Conservation (phyloP, 35 echinoderm and acorn worm genomes). For the Stichopus chloronotus region DNA sequence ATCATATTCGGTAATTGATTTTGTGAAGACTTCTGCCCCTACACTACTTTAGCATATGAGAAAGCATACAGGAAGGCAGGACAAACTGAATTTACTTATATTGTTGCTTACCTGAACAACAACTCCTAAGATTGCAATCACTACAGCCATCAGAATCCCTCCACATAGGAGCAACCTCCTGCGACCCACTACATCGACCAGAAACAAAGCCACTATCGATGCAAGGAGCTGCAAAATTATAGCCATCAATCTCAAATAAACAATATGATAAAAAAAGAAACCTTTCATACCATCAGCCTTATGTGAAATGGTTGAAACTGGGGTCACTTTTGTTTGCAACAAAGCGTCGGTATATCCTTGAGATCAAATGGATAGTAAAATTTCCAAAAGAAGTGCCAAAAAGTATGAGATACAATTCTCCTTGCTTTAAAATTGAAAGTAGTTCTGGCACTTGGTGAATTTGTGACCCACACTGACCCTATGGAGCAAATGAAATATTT, state of each 20-base stretch:
- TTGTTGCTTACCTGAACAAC: background rate
- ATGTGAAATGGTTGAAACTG: background rate
- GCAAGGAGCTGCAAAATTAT: slow-evolving; percentile 10
- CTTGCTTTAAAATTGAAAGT: too few species aligned
- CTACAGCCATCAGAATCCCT: slow-evolving; percentile 17
- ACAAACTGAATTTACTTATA: background rate
- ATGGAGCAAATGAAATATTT: too few species aligned
- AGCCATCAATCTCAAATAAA: background rate
- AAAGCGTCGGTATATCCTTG: too few species aligned
- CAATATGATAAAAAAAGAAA: background rate
- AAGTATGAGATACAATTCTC: background rate
- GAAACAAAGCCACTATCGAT: background rate
- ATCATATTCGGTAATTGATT: background rate
- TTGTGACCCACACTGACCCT: too few species aligned
- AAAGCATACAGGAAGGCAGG: background rate
- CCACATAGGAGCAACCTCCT: background rate
- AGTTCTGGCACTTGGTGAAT: too few species aligned
- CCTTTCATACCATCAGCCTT: background rate
- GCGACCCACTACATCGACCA: slow-evolving; percentile 28
- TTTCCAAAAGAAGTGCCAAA: background rate
- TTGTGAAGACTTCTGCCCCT: background rate
- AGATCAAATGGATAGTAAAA: background rate
- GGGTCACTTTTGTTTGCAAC: background rate
- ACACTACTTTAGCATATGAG: background rate
- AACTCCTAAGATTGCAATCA: background rate